Evolutionary conservation across 2,113 vertebrate species (phyloP), one percentile per base, ranked within the genome.

Genomic region (Ageneiosus marmoratus): DNA sequence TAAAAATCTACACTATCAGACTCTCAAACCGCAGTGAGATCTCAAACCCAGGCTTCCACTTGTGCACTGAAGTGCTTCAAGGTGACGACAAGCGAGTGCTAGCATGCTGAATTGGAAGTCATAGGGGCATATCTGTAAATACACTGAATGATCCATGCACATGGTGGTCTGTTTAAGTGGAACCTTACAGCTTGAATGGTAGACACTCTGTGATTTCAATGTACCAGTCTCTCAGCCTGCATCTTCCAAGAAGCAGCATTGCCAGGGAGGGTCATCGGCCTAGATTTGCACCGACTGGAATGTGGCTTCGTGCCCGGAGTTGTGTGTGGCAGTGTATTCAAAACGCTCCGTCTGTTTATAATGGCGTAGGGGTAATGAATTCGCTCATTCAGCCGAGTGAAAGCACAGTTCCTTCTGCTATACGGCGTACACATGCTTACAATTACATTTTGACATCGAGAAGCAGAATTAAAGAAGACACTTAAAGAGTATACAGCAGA

Each of bases 71-170:
- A 76, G 77, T 18, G 41, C 78, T 65, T 56, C 0, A 63, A 32
- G 70, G 32, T 24, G 77, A 75, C 29, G 72, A 84, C 62, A 72
- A 46, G 82, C 50, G 55, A 77, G 29, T 84, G 82, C 37, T 77
- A 60, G 34, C 58, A 84, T 32, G 83, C 75, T 69, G 55, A 84
- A 87, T 84, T 82, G 27, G 67, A 58, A 75, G 79, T 74, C 79
- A 82, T 82, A 51, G 53, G 58, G 83, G 74, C 77, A 67, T 67
- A 41, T 70, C 79, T 76, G 70, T 81, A 80, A 84, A 80, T 78
- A 74, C 53, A 53, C 65, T 51, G 34, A 18, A n/a, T 24, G 62
- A 58, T 80, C 15, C 10, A 5, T 24, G 29, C 34, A 15, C 44
- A 65, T 29, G 58, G 46, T 51, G 80, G 44, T 76, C 72, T 10